A percentile compares a stretch with the other conserved stretches of the same genome.
Conservation (phyloP, 2,797 vertebrate species). For the Liasis olivaceus region DNA sequence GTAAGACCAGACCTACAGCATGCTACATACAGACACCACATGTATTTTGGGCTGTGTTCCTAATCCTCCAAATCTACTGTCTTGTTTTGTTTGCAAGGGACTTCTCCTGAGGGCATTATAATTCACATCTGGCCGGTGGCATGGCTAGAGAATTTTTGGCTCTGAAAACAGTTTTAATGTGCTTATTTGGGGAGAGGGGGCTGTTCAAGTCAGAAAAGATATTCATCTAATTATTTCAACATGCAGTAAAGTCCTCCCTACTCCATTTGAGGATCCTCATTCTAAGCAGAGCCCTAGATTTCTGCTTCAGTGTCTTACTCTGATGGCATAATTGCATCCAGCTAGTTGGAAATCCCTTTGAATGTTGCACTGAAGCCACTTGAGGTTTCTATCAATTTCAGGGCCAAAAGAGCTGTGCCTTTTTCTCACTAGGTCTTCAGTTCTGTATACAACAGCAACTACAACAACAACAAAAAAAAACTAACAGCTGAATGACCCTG, state of each 20-base stretch:
- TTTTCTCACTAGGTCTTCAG: background rate
- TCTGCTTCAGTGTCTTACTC: background rate
- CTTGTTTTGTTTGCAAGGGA: background rate
- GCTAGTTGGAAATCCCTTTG: background rate
- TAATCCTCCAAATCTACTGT: background rate
- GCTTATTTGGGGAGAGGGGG: background rate
- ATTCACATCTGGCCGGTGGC: background rate
- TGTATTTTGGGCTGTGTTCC: background rate
- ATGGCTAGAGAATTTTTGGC: background rate
- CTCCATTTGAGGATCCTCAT: background rate
- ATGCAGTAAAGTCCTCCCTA: background rate
- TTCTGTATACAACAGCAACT: background rate
- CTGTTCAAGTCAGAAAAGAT: background rate
- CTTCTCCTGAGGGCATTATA: conserved; percentile 4
- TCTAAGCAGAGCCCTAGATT: background rate
- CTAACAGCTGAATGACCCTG: background rate
- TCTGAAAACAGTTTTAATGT: background rate
- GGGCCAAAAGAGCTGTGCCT: background rate
- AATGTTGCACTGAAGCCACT: background rate
- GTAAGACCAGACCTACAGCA: background rate
- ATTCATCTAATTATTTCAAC: background rate
- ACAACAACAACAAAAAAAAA: too few relatives aligned
- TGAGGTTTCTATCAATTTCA: background rate
- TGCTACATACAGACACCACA: too few relatives aligned
- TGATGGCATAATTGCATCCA: background rate